Evolutionary conservation across 2,113 vertebrate species (phyloP), one percentile per base, ranked within the genome.

Genomic region (Rousettus leschenaultii): DNA sequence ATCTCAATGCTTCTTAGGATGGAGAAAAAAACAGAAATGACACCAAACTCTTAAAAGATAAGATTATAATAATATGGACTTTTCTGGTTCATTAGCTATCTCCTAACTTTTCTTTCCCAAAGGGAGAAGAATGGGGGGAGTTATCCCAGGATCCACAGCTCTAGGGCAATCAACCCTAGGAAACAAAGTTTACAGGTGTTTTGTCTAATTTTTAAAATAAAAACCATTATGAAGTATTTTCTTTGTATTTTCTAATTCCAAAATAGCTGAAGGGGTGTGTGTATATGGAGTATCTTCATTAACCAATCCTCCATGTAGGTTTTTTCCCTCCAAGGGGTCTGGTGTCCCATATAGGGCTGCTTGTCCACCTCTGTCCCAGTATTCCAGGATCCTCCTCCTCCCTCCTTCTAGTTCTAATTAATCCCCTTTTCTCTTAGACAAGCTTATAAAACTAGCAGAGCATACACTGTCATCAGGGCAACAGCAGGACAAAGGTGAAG

Each of bases 361-460:
- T 40, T 71, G 75, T 35, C 61, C 63, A 53, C 63, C 43, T 87
- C 82, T 57, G 59, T 53, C 57, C 53, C 8, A 43, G 40, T 74
- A 30, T 26, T 53, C 57, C 78, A 48, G 78, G 6, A 35, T 18
- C 22, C 82, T 16, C 26, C 40, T 13, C 57, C 59, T 21, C 22
- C 68, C 16, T 14, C 84, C 55, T 70, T 92, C 73, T 14, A 89
- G 24, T 6, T 38, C 53, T 43, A n/a, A 57, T 38, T 26, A 53
- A 38, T 86, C 73, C 22, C 22, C 71, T 57, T 94, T 77, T 98
- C 97, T 97, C 95, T 43, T 59, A 98, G 97, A 96, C 96, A 95
- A 95, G 96, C 98, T 98, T 99, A 98, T 98, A 98, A 99, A 99
- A 98, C 97, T 97, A 97, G 97, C 91, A 94, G 43, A 45, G 95